These are phyloP conservation scores for Seriola dumerili DNA, from an alignment of 2,113 vertebrate species.

Conservation along the genomic window DNA sequence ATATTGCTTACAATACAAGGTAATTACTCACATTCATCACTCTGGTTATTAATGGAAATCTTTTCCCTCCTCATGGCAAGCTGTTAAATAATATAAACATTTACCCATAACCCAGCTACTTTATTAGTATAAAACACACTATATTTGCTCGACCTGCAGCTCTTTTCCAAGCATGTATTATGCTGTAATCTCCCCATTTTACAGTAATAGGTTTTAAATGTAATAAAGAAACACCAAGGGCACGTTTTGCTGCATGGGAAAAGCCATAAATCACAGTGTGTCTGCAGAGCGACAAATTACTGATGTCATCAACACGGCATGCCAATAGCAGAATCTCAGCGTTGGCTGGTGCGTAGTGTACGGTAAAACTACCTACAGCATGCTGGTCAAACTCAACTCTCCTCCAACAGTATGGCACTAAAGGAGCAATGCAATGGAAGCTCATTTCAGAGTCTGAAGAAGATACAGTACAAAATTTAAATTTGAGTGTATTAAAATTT, in stretches of 20 bases:
- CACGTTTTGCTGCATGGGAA: conserved; percentile 71
- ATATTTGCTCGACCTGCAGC: conserved; percentile 66
- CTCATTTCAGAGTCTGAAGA: not conserved
- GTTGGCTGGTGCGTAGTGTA: conserved; percentile 32
- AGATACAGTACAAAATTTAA: not conserved
- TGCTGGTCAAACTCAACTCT: conserved; percentile 28
- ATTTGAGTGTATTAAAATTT: not conserved
- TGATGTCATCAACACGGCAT: conserved; percentile 72
- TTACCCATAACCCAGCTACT: conserved; percentile 73
- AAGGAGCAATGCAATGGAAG: not conserved
- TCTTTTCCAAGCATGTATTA: conserved; percentile 74
- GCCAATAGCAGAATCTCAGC: conserved; percentile 64
- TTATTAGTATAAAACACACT: conserved; percentile 71
- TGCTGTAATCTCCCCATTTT: conserved; percentile 76
- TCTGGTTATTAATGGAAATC: conserved; percentile 70
- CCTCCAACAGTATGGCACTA: not conserved
- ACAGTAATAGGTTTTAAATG: conserved; percentile 74
- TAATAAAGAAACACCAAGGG: conserved; percentile 74
- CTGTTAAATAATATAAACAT: conserved; percentile 80
- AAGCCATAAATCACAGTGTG: conserved; percentile 75
- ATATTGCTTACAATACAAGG: conserved; percentile 64
- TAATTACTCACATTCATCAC: conserved; percentile 78
- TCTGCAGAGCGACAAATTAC: conserved; percentile 76
- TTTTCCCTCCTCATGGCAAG: conserved; percentile 72
- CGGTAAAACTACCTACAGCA: conserved; percentile 39